phyloP scores from a whole-genome alignment of 2,888 invertebrate genomes.

The Dexiosoma caninum region DNA sequence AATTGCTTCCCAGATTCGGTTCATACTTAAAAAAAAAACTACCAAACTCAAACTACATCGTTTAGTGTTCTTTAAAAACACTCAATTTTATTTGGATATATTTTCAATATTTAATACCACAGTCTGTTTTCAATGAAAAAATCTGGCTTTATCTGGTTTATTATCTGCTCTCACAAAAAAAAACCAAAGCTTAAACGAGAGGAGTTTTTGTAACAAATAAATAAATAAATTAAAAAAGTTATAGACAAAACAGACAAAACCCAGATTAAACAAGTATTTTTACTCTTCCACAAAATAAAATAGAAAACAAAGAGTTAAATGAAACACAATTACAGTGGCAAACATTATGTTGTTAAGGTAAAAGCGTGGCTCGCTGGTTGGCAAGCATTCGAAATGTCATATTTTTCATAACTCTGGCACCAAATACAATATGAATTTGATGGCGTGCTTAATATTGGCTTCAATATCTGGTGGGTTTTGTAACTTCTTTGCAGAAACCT shows the following conservation, averaged over 20 bases:
- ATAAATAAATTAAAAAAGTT: conserved; percentile 8
- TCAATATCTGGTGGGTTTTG: neutral
- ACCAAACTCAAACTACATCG: neutral
- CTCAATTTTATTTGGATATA: neutral
- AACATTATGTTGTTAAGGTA: too few relatives aligned
- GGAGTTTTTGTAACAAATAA: neutral
- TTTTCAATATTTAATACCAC: neutral
- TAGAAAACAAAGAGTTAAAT: neutral
- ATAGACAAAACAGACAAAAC: neutral
- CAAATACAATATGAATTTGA: too few relatives aligned
- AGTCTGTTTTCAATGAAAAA: neutral
- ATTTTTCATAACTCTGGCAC: too few relatives aligned
- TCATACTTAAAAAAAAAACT: too few relatives aligned
- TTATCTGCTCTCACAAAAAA: neutral
- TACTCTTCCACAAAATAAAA: neutral
- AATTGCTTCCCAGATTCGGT: too few relatives aligned
- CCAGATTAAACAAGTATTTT: neutral
- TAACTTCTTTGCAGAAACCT: neutral
- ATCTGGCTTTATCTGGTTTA: conserved; percentile 3
- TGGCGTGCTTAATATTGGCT: neutral
- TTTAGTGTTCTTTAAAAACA: neutral
- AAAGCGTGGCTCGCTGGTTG: too few relatives aligned
- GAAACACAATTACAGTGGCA: neutral
- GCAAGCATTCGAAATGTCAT: too few relatives aligned
- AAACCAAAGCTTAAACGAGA: neutral